A percentile compares a stretch with the other conserved stretches of the same genome.
phyloP scores from a whole-genome alignment of 1,140 invertebrate species.

The Drosophila littoralis region DNA sequence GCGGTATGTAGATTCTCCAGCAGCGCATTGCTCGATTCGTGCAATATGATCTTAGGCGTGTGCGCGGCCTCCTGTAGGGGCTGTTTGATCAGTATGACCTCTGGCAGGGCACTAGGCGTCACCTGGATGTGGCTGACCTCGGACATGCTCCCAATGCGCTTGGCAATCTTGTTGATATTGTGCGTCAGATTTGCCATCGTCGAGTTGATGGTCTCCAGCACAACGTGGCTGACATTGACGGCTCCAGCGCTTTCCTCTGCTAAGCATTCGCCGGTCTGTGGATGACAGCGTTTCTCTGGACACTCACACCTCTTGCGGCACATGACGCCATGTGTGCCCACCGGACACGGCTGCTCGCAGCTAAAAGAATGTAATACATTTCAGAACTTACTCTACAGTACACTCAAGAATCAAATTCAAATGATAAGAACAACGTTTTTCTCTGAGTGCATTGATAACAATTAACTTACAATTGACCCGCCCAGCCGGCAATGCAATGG shows the following conservation, averaged over 20 bases:
- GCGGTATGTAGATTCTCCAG: constrained; percentile 70
- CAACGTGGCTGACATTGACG: constrained; percentile 72
- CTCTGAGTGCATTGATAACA: too few species aligned
- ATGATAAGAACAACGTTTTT: too few species aligned
- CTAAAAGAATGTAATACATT: constrained; percentile 30
- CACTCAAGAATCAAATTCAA: too few species aligned
- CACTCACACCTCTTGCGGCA: constrained; percentile 81
- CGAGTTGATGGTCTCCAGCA: constrained; percentile 77
- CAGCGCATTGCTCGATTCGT: constrained; percentile 68
- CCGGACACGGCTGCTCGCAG: constrained; percentile 78
- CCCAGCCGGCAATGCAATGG: constrained; percentile 77
- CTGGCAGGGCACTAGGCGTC: constrained; percentile 61
- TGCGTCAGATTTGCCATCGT: constrained; percentile 84
- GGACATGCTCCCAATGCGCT: constrained; percentile 83
- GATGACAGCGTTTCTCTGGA: constrained; percentile 69
- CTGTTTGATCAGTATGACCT: constrained; percentile 80
- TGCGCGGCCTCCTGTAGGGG: constrained; percentile 50
- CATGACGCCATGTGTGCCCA: constrained; percentile 78
- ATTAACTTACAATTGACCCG: constrained; percentile 70
- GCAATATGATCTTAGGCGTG: constrained; percentile 77
- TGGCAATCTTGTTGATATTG: constrained; percentile 85
- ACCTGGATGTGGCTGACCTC: constrained; percentile 27
- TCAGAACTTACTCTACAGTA: too few species aligned
- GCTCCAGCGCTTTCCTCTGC: constrained; percentile 26
- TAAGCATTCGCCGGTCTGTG: constrained; percentile 70